These are phyloP conservation scores for Hylomyscus alleni DNA, from an alignment of 2,797 vertebrate species.

Conservation along the genomic window DNA sequence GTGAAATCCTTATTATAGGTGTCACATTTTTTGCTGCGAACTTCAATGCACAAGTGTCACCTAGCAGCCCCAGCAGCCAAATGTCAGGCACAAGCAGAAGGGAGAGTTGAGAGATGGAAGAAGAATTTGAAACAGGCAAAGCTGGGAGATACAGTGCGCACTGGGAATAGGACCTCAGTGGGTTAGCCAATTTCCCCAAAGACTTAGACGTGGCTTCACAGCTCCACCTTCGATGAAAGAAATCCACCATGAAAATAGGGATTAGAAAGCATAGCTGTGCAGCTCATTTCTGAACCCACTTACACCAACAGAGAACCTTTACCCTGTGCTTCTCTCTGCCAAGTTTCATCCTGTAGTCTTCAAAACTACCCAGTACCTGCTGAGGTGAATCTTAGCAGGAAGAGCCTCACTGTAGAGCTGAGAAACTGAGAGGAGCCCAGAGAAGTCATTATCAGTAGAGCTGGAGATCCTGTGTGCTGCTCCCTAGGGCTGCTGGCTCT, in stretches of 20 bases:
- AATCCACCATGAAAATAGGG: neutral
- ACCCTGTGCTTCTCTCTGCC: neutral
- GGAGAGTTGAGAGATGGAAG: neutral
- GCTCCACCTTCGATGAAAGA: neutral
- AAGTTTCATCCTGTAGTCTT: neutral
- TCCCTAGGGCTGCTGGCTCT: neutral
- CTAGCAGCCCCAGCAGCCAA: neutral
- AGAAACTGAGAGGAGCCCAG: neutral
- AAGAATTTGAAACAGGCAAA: neutral
- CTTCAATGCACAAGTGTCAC: too few species aligned
- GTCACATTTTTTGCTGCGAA: neutral
- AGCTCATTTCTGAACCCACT: neutral
- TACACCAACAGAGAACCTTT: neutral
- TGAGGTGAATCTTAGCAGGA: neutral
- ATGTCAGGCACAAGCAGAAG: neutral
- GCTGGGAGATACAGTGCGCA: neutral
- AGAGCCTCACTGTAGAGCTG: neutral
- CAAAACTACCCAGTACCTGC: neutral
- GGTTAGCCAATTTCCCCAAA: neutral
- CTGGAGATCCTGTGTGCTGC: neutral
- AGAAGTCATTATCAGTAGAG: neutral
- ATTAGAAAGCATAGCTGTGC: neutral
- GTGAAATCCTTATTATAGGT: neutral
- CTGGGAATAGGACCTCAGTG: neutral
- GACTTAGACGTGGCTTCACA: neutral